phyloP scores from a whole-genome alignment of 2,797 vertebrate genomes.

The Gymnopithys bicolor region DNA sequence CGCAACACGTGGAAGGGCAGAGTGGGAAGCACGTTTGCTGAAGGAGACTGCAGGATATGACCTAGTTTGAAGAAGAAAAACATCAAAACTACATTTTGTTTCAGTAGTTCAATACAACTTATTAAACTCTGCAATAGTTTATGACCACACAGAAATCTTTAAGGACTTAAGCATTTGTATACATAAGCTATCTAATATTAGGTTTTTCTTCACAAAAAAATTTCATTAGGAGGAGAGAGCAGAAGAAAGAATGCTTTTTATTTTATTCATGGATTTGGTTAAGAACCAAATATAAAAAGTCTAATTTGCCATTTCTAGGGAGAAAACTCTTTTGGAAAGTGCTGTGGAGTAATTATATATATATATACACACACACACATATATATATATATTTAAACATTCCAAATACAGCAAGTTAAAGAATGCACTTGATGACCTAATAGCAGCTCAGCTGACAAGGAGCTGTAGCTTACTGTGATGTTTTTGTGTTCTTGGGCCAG shows the following conservation, averaged over 20 bases:
- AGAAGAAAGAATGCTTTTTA: neutral
- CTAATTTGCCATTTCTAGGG: neutral
- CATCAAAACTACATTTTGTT: neutral
- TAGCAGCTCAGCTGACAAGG: neutral
- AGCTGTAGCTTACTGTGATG: neutral
- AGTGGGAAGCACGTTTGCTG: constrained; percentile 95
- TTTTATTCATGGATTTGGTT: neutral
- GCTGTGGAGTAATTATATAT: accelerated
- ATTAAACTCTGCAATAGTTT: neutral
- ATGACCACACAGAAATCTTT: neutral
- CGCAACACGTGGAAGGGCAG: constrained; percentile 95
- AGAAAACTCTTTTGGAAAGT: neutral
- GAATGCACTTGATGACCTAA: neutral
- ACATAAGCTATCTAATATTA: neutral
- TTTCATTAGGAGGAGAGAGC: neutral
- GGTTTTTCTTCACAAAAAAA: neutral
- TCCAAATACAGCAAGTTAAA: neutral
- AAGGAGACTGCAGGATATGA: constrained; percentile 97
- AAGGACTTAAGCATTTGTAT: neutral
- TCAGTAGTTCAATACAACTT: neutral
- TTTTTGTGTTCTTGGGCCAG: neutral
- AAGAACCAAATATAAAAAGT: neutral
- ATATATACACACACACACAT: neutral
- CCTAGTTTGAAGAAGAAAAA: constrained; percentile 75
- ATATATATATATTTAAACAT: neutral